Evolutionary conservation across 2,113 vertebrate genomes (phyloP).

Genomic region (Caracal caracal): DNA sequence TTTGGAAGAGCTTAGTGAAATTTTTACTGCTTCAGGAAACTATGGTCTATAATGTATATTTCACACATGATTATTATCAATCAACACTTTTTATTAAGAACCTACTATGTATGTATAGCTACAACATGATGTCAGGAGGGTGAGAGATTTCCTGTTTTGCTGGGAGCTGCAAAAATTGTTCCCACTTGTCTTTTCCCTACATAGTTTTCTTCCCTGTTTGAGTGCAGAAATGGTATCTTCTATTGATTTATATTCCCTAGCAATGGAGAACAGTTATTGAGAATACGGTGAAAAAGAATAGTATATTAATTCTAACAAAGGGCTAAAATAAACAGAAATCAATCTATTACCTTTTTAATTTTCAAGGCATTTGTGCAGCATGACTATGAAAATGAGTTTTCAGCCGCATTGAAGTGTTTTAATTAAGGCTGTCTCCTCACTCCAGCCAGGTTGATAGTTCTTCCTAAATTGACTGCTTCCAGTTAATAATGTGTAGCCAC

Average conservation of each 20-base stretch:
- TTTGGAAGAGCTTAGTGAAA: not conserved
- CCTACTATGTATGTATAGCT: not conserved
- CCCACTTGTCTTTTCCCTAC: not conserved
- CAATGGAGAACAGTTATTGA: not conserved
- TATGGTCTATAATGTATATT: not conserved
- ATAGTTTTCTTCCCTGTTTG: not conserved
- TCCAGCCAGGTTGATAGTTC: conserved; percentile 39
- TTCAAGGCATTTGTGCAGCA: not conserved
- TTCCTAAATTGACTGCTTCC: conserved; percentile 29
- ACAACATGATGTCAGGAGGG: not conserved
- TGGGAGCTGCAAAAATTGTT: not conserved
- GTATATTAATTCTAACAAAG: not conserved
- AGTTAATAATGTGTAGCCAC: conserved; percentile 22
- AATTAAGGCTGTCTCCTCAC: conserved; percentile 49
- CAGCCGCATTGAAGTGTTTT: conserved; percentile 6
- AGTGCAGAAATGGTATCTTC: not conserved
- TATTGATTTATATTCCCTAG: not conserved
- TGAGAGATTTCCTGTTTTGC: not conserved
- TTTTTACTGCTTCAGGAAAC: not conserved
- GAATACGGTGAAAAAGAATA: not conserved
- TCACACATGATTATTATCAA: not conserved
- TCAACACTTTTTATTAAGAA: not conserved
- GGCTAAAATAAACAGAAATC: conserved; percentile 43
- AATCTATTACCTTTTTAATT: not conserved
- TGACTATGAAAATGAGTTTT: conserved; percentile 38